Conservation (phyloP, 2,797 vertebrate species). For the Pelobates cultripes region DNA sequence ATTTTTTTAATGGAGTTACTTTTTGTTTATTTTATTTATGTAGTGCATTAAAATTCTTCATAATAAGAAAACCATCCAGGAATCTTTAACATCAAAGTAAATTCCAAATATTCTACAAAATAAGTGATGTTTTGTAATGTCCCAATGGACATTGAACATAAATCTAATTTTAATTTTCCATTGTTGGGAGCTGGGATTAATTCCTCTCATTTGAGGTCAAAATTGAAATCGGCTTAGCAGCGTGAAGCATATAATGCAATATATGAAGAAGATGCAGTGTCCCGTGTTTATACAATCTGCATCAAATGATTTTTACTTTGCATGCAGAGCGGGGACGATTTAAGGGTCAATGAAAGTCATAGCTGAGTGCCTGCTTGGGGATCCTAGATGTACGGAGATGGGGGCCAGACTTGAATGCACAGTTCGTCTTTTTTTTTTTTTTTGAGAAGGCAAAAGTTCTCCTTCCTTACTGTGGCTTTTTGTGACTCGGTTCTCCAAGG, state of each 20-base stretch:
- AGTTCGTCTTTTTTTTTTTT: constrained; percentile 15
- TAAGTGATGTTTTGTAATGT: constrained; percentile 4
- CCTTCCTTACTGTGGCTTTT: not conserved
- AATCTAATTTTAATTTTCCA: constrained; percentile 29
- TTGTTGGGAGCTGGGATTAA: constrained; percentile 36
- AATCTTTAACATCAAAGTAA: too few relatives aligned
- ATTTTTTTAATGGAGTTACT: too few relatives aligned
- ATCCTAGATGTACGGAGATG: constrained; percentile 26
- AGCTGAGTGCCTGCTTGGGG: constrained; percentile 24
- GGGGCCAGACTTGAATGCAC: constrained; percentile 29
- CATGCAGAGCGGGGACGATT: constrained; percentile 46
- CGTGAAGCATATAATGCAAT: constrained; percentile 48
- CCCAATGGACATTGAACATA: constrained; percentile 4
- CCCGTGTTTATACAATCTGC: constrained; percentile 41
- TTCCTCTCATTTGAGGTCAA: constrained; percentile 41
- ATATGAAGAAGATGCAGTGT: constrained; percentile 47
- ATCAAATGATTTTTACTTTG: constrained; percentile 37
- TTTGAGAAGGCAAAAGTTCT: constrained; percentile 30
- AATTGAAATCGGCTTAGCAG: constrained; percentile 47
- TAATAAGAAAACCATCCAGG: too few relatives aligned
- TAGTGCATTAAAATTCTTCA: too few relatives aligned
- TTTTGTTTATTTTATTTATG: too few relatives aligned
- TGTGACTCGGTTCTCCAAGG: too few relatives aligned
- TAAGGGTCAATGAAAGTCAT: constrained; percentile 53
- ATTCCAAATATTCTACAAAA: not conserved